Evolutionary conservation across 2,113 vertebrate species (phyloP).

Genomic region (Suricata suricatta): DNA sequence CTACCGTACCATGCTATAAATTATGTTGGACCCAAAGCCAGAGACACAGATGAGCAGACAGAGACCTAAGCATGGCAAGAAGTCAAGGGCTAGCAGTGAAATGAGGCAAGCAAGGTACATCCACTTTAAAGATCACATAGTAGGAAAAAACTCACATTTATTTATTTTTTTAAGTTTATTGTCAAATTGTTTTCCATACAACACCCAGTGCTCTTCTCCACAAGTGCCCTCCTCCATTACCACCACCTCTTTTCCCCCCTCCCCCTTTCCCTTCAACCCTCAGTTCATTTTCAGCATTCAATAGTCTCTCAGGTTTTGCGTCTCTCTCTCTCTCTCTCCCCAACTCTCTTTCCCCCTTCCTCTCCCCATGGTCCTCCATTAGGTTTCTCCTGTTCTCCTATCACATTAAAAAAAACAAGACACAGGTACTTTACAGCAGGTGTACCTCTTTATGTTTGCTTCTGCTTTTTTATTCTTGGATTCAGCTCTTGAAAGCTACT

Average conservation of each 20-base stretch:
- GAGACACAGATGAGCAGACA: not conserved
- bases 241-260: no score
- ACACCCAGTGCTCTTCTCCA: no score
- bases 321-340: no score
- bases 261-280: no score
- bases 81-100: not conserved
- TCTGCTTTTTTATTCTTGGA: not conserved
- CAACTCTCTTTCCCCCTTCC: no score
- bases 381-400: no score
- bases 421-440: not conserved
- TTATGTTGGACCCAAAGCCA: not conserved
- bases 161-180: no score
- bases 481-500: slow-evolving; percentile 42
- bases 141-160: not conserved
- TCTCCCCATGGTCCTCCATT: no score
- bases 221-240: no score
- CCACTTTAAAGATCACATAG: not conserved
- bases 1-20: not conserved
- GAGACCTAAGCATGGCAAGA: not conserved
- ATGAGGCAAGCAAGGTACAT: not conserved
- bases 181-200: no score
- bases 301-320: no score
- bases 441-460: not conserved
- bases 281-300: no score
- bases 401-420: not conserved